Base-by-base conservation (phyloP, 53 echinoderm and acorn worm species). In the Paracentrotus lividus region DNA sequence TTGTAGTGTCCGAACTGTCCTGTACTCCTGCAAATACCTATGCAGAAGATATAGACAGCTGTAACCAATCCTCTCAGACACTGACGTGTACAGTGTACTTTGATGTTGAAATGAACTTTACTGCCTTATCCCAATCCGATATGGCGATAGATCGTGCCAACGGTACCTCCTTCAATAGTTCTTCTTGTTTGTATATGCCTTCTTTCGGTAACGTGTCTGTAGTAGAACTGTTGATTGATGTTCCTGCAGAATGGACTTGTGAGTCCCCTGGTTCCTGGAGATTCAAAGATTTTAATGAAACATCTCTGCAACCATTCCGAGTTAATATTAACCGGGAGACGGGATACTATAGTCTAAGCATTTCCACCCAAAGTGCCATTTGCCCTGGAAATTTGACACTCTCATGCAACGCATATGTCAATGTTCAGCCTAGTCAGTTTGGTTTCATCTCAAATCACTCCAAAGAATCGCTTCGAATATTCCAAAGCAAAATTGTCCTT, bases 211-310 rank as follows among this genome's bases (percentile, higher is more conserved):
- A 90, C n/a, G 2, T 90, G 15, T 68, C 90, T 3, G 1, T 90
- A 16, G 49, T 69, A 29, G 49, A 67, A 27, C n/a, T 69, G 15
- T n/a, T 23, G 52, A 90, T 90, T 52, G 90, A 69, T 47, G 72
- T 69, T 21, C 90, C 90, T 32, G 45, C 90, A 31, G 72, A 72
- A 49, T 90, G 90, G 90, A 31, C 27, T 51, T 90, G 90, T 55
- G 51, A 51, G 31, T 45, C 66, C 10, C 72, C 45, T 18, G 31
- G 31, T 14, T 67, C 90, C 49, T 88, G 89, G 86, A 53, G 36
- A 88, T 69, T 69, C 49, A 0, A 42, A 49, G 49, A 47, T 27
- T 26, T 33, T 18, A 23, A 27, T 52, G 34, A 47, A 32, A 21
- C 65, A 34, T 49, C 44, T 64, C 72, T 90, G 20, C 51, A 12